A percentile compares a stretch with the other conserved stretches of the same genome.
phyloP scores from a whole-genome alignment of 2,888 invertebrate species.

The Andricus curvator region DNA sequence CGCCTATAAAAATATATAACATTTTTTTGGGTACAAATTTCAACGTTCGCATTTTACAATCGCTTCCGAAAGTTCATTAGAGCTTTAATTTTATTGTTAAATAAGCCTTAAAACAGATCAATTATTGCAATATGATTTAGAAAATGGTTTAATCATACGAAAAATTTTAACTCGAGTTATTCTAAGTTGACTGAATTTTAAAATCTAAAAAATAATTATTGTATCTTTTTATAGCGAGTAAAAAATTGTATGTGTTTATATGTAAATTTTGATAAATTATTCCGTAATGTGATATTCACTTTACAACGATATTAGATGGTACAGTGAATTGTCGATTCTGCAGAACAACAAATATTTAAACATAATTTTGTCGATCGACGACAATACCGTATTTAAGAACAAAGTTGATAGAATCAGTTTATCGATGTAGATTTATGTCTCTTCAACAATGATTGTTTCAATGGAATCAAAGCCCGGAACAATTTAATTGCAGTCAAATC shows the following conservation, averaged over 20 bases:
- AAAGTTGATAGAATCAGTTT: constrained; percentile 2
- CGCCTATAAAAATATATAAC: constrained; percentile 32
- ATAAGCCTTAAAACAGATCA: background rate
- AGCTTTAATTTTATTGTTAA: background rate
- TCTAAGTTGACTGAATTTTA: background rate
- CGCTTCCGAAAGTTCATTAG: background rate
- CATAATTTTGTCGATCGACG: constrained; percentile 26
- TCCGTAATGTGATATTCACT: background rate
- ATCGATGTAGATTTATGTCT: constrained; percentile 15
- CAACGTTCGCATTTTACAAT: background rate
- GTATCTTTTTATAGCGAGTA: too few species aligned
- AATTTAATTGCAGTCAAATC: background rate
- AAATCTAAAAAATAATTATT: too few species aligned
- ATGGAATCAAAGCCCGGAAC: background rate
- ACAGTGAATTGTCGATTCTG: constrained; percentile 30
- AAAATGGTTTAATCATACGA: background rate
- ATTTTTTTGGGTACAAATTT: background rate
- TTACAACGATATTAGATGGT: background rate
- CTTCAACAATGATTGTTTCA: background rate
- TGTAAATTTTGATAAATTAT: background rate
- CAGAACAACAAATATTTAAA: constrained; percentile 12
- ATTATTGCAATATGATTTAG: background rate
- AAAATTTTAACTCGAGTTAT: background rate
- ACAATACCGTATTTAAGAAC: constrained; percentile 25
- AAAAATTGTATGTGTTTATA: too few species aligned